Evolutionary conservation across 2,888 invertebrate genomes (phyloP).

Genomic region (Tetramorium bicarinatum): DNA sequence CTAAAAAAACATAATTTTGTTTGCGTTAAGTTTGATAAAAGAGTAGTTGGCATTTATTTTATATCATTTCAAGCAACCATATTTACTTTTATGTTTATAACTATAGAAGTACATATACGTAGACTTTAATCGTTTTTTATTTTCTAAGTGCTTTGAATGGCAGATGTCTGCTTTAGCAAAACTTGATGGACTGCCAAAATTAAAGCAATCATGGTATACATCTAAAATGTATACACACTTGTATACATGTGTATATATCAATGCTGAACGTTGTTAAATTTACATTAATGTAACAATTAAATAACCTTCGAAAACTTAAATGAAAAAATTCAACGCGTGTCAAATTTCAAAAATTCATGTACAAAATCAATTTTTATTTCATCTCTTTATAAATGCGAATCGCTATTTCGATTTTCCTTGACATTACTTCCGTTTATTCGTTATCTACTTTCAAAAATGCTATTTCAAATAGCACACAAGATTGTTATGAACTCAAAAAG

Average conservation of each 20-base stretch:
- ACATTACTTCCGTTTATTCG: background rate
- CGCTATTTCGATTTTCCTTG: background rate
- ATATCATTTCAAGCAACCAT: background rate
- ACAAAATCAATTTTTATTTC: background rate
- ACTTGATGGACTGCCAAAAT: conserved; percentile 20
- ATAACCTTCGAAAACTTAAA: background rate
- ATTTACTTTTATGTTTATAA: background rate
- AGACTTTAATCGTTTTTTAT: background rate
- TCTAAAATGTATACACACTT: background rate
- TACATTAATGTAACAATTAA: background rate
- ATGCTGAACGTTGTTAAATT: conserved; percentile 35
- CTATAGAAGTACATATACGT: background rate
- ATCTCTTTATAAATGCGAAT: background rate
- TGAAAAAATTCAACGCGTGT: background rate
- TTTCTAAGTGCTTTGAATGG: background rate
- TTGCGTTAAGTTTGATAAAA: conserved; percentile 33
- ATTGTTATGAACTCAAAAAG: too few species aligned
- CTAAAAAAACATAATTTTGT: background rate
- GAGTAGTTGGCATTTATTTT: background rate
- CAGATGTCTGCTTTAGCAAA: background rate
- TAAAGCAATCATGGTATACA: conserved; percentile 7
- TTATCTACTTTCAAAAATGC: background rate
- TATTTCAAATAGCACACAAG: too few species aligned
- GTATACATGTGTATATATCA: conserved; percentile 3
- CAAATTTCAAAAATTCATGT: background rate